Percentiles rank a stretch among this genome's conserved stretches.
Evolutionary conservation across 2,797 vertebrate species (phyloP).

Genomic region (Cirrhinus molitorella): DNA sequence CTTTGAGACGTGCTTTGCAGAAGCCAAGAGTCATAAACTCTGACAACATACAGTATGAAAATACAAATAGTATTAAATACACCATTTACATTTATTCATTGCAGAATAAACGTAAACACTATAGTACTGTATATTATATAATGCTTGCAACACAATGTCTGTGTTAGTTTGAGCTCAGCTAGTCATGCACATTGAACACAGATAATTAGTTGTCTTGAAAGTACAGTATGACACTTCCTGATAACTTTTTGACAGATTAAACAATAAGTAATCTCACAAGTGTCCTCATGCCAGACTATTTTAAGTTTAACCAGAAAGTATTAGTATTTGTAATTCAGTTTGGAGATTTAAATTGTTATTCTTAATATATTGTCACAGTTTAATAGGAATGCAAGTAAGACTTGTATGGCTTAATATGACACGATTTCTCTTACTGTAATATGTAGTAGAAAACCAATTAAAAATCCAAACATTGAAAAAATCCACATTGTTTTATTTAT

Average conservation of each 20-base stretch:
- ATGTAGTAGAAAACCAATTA: too few species aligned
- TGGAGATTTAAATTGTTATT: too few species aligned
- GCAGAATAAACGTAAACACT: background rate
- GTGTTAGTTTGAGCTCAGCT: background rate
- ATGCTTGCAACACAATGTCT: background rate
- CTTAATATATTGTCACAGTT: background rate
- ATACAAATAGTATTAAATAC: background rate
- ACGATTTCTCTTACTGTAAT: too few species aligned
- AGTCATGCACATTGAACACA: background rate
- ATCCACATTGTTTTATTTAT: too few species aligned
- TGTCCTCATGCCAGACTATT: background rate
- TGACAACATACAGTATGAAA: background rate
- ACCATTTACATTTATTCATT: background rate
- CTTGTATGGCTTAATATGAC: too few species aligned
- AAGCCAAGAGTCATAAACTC: conserved; percentile 57
- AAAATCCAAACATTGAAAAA: too few species aligned
- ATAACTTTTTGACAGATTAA: background rate
- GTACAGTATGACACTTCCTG: too few species aligned
- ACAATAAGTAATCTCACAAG: background rate
- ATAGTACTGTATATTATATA: background rate
- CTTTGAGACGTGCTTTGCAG: conserved; percentile 56
- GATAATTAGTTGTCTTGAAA: background rate
- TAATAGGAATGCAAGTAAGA: background rate
- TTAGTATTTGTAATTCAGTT: too few species aligned
- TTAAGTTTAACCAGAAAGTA: too few species aligned